Evolutionary conservation across 2,888 invertebrate genomes (phyloP).

Genomic region (Dicyrtomina minuta): DNA sequence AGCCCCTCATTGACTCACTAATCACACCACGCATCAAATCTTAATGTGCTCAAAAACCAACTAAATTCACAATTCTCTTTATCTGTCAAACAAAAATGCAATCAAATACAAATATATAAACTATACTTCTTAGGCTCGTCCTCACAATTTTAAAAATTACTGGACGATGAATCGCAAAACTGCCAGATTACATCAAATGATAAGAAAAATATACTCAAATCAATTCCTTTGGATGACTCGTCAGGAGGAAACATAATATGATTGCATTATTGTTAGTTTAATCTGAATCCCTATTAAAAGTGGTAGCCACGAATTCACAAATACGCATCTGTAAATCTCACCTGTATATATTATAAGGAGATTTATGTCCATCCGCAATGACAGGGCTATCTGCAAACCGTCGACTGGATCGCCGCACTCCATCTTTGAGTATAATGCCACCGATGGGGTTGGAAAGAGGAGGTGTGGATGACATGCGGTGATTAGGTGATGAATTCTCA

Average conservation of each 20-base stretch:
- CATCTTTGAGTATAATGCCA: slow-evolving; percentile 22
- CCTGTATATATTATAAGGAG: slow-evolving; percentile 37
- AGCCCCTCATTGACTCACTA: neutral
- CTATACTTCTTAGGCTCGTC: too few relatives aligned
- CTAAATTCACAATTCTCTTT: too few relatives aligned
- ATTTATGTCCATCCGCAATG: slow-evolving; percentile 24
- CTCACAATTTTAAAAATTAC: too few relatives aligned
- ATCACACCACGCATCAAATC: neutral
- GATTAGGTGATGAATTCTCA: slow-evolving; percentile 25
- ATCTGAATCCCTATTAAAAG: too few relatives aligned
- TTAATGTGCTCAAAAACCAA: neutral
- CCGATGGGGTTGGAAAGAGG: slow-evolving; percentile 29
- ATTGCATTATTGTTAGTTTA: too few relatives aligned
- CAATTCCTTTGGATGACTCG: too few relatives aligned
- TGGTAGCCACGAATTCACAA: too few relatives aligned
- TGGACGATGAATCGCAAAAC: neutral
- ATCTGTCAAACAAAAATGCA: too few relatives aligned
- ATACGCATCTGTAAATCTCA: neutral
- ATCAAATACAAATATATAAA: too few relatives aligned
- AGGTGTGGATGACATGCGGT: slow-evolving; percentile 22
- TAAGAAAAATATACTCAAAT: too few relatives aligned
- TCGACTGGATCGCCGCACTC: slow-evolving; percentile 19
- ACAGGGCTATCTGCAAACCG: slow-evolving; percentile 21
- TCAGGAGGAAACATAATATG: neutral
- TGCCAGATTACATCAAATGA: too few relatives aligned